Base-by-base conservation (phyloP, 2,113 vertebrate species). In the Hiodon alosoides region DNA sequence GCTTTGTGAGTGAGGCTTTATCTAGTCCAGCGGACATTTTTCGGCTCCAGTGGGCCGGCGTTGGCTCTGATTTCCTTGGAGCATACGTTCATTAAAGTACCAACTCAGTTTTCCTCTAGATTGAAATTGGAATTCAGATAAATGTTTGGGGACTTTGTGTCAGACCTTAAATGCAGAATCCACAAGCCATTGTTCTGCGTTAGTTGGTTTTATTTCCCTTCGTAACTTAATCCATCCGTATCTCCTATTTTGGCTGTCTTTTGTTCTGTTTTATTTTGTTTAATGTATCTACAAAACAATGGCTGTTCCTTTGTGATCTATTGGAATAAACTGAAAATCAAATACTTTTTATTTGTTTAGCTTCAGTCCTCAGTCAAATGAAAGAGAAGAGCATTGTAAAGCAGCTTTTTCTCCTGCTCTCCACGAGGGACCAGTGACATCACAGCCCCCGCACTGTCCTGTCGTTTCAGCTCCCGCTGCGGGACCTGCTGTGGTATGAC, bases 401-500 rank as follows among this genome's bases (percentile, higher is more conserved):
- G 46, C 10, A 69, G n/a, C 67, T 13, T 50, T 66, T 69, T n/a
- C 51, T 64, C 52, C 16, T 69, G 61, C 13, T 48, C 6, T 17
- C 50, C 4, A 68, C 4, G 7, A 77, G 51, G 77, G 50, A 71
- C 52, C 3, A 4, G 17, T 10, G 3, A 16, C 14, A 16, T 16
- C 16, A 10, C 72, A 64, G 51, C 5, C 3, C 51, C 62, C 13
- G 17, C 72, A 48, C 11, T 54, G 17, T 67, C 61, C 72, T 66
- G 16, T 13, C 11, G 10, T 16, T 55, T 31, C 14, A 14, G 51
- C 16, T 10, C 7, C 16, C 6, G 14, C 9, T 31, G 16, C n/a
- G 2, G n/a, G 9, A 5, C 69, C 64, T 14, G 7, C 66, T 52
- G 46, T 67, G 80, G 69, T 77, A 79, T 81, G 77, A 70, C 80